Base-by-base conservation (phyloP, 2,113 vertebrate species). In the Excalfactoria chinensis region DNA sequence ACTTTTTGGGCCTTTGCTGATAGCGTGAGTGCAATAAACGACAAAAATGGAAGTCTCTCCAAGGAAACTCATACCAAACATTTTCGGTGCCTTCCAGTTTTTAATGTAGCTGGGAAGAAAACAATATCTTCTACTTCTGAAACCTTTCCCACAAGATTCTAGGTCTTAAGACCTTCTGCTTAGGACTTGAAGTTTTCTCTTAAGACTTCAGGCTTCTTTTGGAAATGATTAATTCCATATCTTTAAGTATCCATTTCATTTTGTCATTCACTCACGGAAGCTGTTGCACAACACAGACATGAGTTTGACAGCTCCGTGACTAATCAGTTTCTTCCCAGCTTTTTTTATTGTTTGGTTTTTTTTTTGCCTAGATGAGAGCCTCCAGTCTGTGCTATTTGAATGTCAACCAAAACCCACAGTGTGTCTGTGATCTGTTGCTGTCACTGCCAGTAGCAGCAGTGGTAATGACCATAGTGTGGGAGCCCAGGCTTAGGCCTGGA, bases 391-490 rank as follows among this genome's bases (percentile, higher is more conserved):
- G 79, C 37, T 76, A 63, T 63, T 85, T 83, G 69, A 77, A 70
- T 37, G 51, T 62, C 87, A 73, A 82, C 56, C 85, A 83, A 83
- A 95, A 59, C 68, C 68, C 46, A 83, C 82, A 67, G 79, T 43
- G 12, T 89, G 85, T 83, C 90, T 96, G 49, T 76, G 82, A 69
- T 51, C 2, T 0, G 41, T 77, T 90, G 77, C 74, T 89, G 2
- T 59, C 71, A 49, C 6, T 95, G 93, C 75, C 93, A 73, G 63
- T 21, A 91, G 77, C 81, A 84, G 59, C 3, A 1, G 72, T 77
- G 90, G 82, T 69, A 83, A 88, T 91, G 85, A 88, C 92, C 87
- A 49, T 82, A 92, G 81, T 86, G 72, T 93, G 90, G 88, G 75
- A 91, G 49, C 17, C 13, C 64, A 67, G 60, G 43, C 68, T 90